Conservation (phyloP, 2,888 invertebrate genomes). For the Pyralis farinalis region DNA sequence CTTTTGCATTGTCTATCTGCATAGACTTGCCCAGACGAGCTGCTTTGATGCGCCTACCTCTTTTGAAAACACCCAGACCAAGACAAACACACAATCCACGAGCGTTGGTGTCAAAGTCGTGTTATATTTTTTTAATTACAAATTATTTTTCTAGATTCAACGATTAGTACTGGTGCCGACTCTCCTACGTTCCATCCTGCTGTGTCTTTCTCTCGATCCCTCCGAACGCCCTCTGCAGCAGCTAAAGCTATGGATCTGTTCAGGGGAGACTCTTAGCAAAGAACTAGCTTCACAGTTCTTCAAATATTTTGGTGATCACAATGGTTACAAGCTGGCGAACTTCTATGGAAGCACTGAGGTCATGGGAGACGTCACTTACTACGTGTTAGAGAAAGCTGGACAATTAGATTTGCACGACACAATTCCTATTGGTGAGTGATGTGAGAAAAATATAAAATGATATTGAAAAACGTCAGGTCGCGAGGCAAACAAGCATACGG, state of each 20-base stretch:
- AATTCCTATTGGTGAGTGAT: slow-evolving; percentile 90
- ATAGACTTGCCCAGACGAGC: no score
- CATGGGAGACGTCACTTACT: slow-evolving; percentile 94
- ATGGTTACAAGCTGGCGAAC: slow-evolving; percentile 86
- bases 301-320: slow-evolving; percentile 83
- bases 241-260: slow-evolving; percentile 91
- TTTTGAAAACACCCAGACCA: no score
- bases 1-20: no score
- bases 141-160: slow-evolving; percentile 84
- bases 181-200: slow-evolving; percentile 87
- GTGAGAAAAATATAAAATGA: no score
- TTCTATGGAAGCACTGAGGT: slow-evolving; percentile 96
- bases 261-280: slow-evolving; percentile 90
- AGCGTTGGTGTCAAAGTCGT: no score
- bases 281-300: slow-evolving; percentile 89
- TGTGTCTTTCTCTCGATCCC: slow-evolving; percentile 85
- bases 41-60: no score
- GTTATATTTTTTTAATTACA: no score
- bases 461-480: no score
- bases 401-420: slow-evolving; percentile 84
- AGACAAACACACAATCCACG: no score
- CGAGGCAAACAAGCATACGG: no score
- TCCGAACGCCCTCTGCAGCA: slow-evolving; percentile 76
- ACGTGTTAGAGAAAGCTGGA: slow-evolving; percentile 81
- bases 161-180: slow-evolving; percentile 93